These are phyloP conservation scores for Aselliscus stoliczkanus DNA, from an alignment of 2,797 vertebrate genomes.

Conservation along the genomic window DNA sequence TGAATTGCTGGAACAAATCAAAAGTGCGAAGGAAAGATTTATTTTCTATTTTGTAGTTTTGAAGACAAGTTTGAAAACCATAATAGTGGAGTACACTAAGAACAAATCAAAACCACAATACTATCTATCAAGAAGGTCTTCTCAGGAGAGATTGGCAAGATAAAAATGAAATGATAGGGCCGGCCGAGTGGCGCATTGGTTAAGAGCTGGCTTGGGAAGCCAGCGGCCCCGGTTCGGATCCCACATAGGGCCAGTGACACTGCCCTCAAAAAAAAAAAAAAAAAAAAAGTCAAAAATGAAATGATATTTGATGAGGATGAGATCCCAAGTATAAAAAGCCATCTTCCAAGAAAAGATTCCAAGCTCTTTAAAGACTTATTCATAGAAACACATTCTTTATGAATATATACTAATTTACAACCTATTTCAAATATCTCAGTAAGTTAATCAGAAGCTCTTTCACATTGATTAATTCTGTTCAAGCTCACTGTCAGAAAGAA, in stretches of 20 bases:
- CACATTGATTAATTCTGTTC: slow-evolving; percentile 76
- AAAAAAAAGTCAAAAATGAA: too few species aligned
- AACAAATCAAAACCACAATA: not conserved
- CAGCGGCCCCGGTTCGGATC: too few species aligned
- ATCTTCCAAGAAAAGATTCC: slow-evolving; percentile 43
- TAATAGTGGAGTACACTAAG: not conserved
- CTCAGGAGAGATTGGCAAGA: not conserved
- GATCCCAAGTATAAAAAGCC: slow-evolving; percentile 27
- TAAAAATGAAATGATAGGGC: slow-evolving; percentile 56
- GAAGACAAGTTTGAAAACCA: not conserved
- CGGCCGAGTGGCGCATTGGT: too few species aligned
- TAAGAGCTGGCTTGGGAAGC: too few species aligned
- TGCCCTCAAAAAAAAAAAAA: too few species aligned
- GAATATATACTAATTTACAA: slow-evolving; percentile 60
- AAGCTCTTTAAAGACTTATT: slow-evolving; percentile 55
- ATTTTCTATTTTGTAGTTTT: not conserved
- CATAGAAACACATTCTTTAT: slow-evolving; percentile 52
- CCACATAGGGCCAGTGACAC: too few species aligned
- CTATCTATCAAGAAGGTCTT: not conserved
- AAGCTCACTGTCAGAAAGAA: slow-evolving; percentile 34
- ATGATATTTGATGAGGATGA: slow-evolving; percentile 44
- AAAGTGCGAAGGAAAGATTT: not conserved
- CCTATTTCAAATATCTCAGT: slow-evolving; percentile 64
- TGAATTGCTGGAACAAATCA: not conserved
- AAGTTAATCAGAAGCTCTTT: slow-evolving; percentile 63